Percentiles rank a stretch among this genome's conserved stretches.
These are phyloP conservation scores for Paraescarpia echinospica DNA, from an alignment of 1,140 invertebrate genomes.

Conservation along the genomic window DNA sequence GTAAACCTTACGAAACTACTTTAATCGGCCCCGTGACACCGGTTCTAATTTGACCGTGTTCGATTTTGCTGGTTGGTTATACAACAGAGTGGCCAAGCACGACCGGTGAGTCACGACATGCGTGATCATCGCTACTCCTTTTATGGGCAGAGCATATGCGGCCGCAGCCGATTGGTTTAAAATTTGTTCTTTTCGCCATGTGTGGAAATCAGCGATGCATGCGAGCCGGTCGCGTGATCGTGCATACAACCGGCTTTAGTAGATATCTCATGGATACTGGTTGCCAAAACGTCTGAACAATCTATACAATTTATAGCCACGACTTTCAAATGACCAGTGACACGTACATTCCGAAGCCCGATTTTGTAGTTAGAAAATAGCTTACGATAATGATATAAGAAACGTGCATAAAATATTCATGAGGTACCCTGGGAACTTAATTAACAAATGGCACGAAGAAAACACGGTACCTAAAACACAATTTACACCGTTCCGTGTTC, in stretches of 20 bases:
- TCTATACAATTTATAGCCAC: no score
- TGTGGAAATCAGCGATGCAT: neutral
- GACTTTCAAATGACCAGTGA: neutral
- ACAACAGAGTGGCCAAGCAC: neutral
- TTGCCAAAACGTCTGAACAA: neutral
- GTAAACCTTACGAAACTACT: no score
- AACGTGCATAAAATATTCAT: neutral
- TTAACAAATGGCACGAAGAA: neutral
- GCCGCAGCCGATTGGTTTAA: neutral
- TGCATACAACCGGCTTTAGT: neutral
- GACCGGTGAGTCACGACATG: neutral
- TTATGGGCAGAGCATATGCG: neutral
- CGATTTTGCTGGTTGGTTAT: neutral
- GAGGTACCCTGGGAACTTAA: neutral
- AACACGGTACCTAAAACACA: neutral
- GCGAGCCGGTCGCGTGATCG: neutral
- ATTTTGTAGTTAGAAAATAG: neutral
- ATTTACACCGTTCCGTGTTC: neutral
- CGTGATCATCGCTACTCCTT: neutral
- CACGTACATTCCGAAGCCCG: neutral
- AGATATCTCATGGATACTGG: neutral
- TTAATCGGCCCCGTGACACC: no score
- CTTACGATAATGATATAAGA: neutral
- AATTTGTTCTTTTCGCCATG: neutral
- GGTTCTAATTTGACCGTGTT: neutral